phyloP scores from a whole-genome alignment of 2,888 invertebrate species.

The Caenorhabditis sp. region DNA sequence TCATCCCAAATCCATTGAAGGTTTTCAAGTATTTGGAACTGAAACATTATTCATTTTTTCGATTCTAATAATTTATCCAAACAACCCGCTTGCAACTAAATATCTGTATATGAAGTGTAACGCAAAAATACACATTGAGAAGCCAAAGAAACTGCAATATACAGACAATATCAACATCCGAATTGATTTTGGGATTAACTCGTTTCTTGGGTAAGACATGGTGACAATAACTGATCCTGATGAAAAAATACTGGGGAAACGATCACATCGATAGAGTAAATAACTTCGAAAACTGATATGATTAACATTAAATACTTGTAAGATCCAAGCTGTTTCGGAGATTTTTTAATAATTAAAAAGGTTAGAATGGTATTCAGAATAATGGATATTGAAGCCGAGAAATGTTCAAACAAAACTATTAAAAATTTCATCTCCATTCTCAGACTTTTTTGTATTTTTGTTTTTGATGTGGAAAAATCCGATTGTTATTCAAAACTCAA shows the following conservation, averaged over 20 bases:
- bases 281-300: not conserved
- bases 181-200: not conserved
- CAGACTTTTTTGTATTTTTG: no score
- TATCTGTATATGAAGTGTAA: no score
- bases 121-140: not conserved
- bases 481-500: no score
- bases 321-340: not conserved
- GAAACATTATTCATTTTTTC: not conserved
- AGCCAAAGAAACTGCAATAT: not conserved
- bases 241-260: not conserved
- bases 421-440: no score
- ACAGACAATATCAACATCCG: not conserved
- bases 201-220: not conserved
- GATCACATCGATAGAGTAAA: not conserved
- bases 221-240: not conserved
- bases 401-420: no score
- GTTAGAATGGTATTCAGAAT: not conserved
- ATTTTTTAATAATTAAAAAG: not conserved
- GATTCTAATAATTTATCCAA: not conserved
- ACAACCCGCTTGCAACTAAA: not conserved
- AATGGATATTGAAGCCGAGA: not conserved
- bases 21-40: not conserved
- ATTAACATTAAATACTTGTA: slow-evolving; percentile 1
- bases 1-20: not conserved
- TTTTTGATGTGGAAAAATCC: no score